phyloP scores from a whole-genome alignment of 2,113 vertebrate genomes.

The Misgurnus anguillicaudatus region DNA sequence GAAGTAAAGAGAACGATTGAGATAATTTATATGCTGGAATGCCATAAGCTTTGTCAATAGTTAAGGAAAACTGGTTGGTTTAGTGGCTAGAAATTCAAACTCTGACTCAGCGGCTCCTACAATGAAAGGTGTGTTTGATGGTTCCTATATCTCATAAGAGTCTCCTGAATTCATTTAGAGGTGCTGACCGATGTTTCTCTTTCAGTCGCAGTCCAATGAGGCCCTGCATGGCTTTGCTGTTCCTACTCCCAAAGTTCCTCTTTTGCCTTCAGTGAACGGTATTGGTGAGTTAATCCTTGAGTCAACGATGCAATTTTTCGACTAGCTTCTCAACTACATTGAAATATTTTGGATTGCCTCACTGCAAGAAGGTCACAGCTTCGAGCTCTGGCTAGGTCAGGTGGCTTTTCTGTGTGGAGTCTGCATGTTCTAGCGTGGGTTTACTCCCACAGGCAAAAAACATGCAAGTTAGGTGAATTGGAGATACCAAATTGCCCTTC shows the following conservation, averaged over 20 bases:
- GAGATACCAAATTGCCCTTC: no score
- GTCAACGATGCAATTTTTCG: not conserved
- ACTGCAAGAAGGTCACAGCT: no score
- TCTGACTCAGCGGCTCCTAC: conserved; percentile 12
- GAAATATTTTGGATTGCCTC: no score
- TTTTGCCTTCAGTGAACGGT: conserved; percentile 63
- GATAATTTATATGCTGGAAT: not conserved
- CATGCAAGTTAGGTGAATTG: no score
- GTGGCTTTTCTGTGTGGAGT: no score
- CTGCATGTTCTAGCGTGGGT: no score
- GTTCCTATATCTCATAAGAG: not conserved
- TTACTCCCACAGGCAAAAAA: no score
- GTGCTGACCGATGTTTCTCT: conserved; percentile 8
- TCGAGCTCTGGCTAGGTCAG: no score
- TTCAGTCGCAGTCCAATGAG: conserved; percentile 58
- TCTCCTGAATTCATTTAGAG: not conserved
- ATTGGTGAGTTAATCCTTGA: conserved; percentile 63
- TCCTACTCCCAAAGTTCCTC: conserved; percentile 75
- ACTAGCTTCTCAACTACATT: no score
- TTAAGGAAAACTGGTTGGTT: conserved; percentile 66
- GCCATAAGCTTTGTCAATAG: not conserved
- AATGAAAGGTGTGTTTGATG: conserved; percentile 30
- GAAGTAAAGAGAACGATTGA: not conserved
- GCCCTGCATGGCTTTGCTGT: conserved; percentile 70
- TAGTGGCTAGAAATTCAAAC: conserved; percentile 40